phyloP scores from a whole-genome alignment of 2,797 vertebrate species.

The Aplochiton taeniatus region DNA sequence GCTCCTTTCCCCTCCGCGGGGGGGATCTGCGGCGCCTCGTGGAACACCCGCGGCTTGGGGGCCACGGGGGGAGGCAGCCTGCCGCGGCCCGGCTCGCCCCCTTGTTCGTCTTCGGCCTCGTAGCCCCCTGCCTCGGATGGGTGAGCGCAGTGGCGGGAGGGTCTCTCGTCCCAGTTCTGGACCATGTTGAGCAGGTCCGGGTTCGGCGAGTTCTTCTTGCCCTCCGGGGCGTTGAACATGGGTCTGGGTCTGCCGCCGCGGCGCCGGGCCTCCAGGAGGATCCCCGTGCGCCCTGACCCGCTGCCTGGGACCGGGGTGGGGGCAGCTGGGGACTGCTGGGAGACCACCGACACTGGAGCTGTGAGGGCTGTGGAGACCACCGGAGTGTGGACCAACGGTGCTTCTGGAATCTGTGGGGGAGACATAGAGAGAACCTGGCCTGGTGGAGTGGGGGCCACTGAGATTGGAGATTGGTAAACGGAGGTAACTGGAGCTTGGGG shows the following conservation, averaged over 20 bases:
- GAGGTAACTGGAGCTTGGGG: constrained; percentile 31
- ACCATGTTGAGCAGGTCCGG: constrained; percentile 93
- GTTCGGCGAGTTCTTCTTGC: constrained; percentile 90
- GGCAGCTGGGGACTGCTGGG: constrained; percentile 48
- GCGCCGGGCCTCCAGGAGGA: constrained; percentile 87
- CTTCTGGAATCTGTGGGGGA: too few species aligned
- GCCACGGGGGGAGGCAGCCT: constrained; percentile 92
- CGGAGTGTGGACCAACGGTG: too few species aligned
- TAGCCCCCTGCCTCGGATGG: constrained; percentile 58
- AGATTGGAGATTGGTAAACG: constrained; percentile 31
- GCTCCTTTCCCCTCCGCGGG: constrained; percentile 92
- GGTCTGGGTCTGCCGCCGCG: constrained; percentile 82
- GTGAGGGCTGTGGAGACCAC: constrained; percentile 24
- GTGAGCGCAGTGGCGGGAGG: constrained; percentile 58
- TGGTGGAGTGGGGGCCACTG: constrained; percentile 3
- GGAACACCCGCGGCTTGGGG: constrained; percentile 86
- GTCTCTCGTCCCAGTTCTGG: constrained; percentile 92
- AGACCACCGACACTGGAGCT: constrained; percentile 48
- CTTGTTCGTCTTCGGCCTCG: constrained; percentile 83
- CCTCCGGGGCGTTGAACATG: constrained; percentile 88
- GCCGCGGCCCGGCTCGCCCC: constrained; percentile 77
- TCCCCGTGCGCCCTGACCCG: constrained; percentile 81
- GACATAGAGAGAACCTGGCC: too few species aligned
- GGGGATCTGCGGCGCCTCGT: constrained; percentile 75
- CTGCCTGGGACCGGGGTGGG: constrained; percentile 52